phyloP scores from a whole-genome alignment of 2,888 invertebrate species.

The Drosophila fungiperda region DNA sequence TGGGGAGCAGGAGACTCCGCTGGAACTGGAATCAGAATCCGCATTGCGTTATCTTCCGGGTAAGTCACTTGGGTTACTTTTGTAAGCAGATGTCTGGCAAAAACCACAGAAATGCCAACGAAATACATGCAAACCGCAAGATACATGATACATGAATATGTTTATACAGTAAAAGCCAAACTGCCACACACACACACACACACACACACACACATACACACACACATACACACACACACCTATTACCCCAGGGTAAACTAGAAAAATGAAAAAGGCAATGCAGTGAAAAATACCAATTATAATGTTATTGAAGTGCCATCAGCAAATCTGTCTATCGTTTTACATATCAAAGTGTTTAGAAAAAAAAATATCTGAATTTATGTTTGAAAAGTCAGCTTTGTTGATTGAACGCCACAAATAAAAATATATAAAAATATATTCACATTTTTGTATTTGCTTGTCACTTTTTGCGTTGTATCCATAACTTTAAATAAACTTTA shows the following conservation, averaged over 20 bases:
- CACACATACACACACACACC: neutral
- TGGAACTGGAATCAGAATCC: slow-evolving; percentile 39
- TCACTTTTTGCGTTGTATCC: too few relatives aligned
- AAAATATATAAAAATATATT: neutral
- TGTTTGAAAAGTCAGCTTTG: neutral
- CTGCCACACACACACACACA: neutral
- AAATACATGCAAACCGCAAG: slow-evolving; percentile 11
- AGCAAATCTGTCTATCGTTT: neutral
- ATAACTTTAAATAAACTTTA: too few relatives aligned
- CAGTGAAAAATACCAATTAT: neutral
- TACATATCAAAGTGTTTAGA: neutral
- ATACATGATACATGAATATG: neutral
- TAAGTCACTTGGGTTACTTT: slow-evolving; percentile 46
- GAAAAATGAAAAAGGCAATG: slow-evolving; percentile 2
- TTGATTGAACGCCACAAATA: too few relatives aligned
- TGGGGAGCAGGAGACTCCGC: slow-evolving; percentile 33
- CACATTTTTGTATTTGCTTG: neutral
- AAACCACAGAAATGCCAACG: slow-evolving; percentile 6
- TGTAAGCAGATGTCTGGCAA: slow-evolving; percentile 17
- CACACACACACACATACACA: neutral
- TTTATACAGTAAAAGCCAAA: slow-evolving; percentile 11
- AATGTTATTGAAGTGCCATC: neutral
- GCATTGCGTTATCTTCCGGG: slow-evolving; percentile 47
- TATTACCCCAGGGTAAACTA: neutral
- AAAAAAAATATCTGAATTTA: neutral